Base-by-base conservation (phyloP, 2,113 vertebrate species). In the Micromys minutus region DNA sequence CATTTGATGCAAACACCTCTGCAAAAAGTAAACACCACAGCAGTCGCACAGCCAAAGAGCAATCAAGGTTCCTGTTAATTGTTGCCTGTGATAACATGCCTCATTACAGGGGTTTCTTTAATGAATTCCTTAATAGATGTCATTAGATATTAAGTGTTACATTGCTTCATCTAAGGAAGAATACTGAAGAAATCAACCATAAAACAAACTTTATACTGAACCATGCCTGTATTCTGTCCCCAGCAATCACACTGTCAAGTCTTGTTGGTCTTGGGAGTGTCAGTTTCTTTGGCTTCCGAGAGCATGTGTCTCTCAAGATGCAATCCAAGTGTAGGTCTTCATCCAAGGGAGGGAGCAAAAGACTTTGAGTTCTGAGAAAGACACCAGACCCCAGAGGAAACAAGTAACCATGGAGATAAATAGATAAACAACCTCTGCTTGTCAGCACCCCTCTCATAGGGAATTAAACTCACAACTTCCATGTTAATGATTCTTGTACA, bases 51-150 rank as follows among this genome's bases (percentile, higher is more conserved):
- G 47, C 52, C 83, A 81, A 45, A 95, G 50, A 89, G 63, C 89
- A 50, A 77, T 93, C 93, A 57, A 36, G 95, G 81, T 74, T 85
- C 88, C 74, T 94, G 75, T 94, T 95, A 88, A 95, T 96, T 96
- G 80, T 94, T 95, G 95, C 76, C 77, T 85, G 47, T 72, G 93
- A 93, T 95, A 90, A 96, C 63, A 50, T 75, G 95, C 69, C 91
- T 95, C 90, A n/a, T 93, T 96, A 86, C 90, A 81, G 93, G 91
- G 86, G 97, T 97, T 97, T 94, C 97, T 81, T 96, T 96, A 96
- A 96, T 96, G 90, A 96, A 95, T 95, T 90, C 71, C 83, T 96
- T 95, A 97, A 96, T 95, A 93, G 95, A 94, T 94, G 77, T 93
- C 93, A 97, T 93, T 95, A 96, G 84, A 80, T 22, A 15, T 95